These are phyloP conservation scores for Harpalus rubripes DNA, from an alignment of 2,888 invertebrate species.

Conservation along the genomic window DNA sequence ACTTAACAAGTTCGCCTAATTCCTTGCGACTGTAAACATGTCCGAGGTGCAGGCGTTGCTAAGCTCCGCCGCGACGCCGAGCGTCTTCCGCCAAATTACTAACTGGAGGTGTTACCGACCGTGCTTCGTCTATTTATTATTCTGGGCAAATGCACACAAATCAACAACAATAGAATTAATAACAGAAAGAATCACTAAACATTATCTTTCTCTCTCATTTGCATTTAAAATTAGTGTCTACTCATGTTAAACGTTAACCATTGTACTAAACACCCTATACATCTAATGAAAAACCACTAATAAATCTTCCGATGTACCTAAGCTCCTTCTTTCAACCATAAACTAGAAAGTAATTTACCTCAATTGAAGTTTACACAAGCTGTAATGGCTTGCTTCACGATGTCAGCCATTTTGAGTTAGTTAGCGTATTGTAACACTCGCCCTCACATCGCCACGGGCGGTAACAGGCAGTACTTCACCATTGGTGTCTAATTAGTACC, in stretches of 20 bases:
- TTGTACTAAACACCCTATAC: background rate
- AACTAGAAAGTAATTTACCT: conserved; percentile 54
- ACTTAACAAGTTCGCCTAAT: conserved; percentile 78
- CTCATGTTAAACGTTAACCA: background rate
- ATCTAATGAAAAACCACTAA: background rate
- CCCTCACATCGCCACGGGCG: conserved; percentile 28
- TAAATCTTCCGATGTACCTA: background rate
- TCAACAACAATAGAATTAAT: background rate
- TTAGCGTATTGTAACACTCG: conserved; percentile 62
- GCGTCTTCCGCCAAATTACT: conserved; percentile 64
- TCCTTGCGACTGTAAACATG: conserved; percentile 76
- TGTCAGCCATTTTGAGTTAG: conserved; percentile 67
- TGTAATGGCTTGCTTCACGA: conserved; percentile 50
- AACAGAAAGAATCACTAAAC: background rate
- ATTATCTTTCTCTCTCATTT: background rate
- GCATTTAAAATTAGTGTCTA: background rate
- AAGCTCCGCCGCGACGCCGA: conserved; percentile 53
- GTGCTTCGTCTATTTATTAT: conserved; percentile 50
- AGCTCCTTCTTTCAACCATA: conserved; percentile 24
- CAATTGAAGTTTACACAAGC: conserved; percentile 47
- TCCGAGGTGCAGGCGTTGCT: conserved; percentile 70
- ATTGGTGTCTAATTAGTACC: conserved; percentile 62
- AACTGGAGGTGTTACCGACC: conserved; percentile 60
- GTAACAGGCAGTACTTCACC: conserved; percentile 48
- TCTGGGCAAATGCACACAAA: conserved; percentile 14